These are phyloP conservation scores for Scolanthus callimorphus DNA, from an alignment of 92 coral and sea anemone genomes.

Conservation along the genomic window DNA sequence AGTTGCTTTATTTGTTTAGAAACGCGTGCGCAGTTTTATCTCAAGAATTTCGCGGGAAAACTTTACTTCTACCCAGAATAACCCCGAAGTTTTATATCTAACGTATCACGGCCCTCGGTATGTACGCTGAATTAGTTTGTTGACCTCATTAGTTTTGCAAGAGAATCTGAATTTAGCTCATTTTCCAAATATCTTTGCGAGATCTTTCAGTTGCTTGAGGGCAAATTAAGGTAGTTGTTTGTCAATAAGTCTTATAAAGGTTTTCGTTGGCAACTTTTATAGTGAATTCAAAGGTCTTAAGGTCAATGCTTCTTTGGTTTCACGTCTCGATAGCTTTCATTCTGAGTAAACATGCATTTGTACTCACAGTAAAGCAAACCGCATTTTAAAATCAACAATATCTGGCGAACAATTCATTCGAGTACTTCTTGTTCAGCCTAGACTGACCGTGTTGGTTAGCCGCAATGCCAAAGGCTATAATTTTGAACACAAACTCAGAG, in stretches of 20 bases:
- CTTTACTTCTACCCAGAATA: too few species aligned
- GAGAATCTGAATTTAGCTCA: background rate
- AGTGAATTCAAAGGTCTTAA: background rate
- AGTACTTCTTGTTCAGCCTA: too few species aligned
- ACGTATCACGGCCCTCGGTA: background rate
- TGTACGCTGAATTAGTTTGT: background rate
- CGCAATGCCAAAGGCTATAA: too few species aligned
- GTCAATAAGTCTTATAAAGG: background rate
- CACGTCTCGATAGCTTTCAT: background rate
- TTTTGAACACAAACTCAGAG: too few species aligned
- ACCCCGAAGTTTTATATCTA: too few species aligned
- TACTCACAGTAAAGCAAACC: background rate
- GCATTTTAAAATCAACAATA: background rate
- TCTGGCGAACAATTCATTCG: background rate
- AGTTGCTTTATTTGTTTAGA: background rate
- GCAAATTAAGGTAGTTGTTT: background rate
- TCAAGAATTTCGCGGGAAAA: background rate
- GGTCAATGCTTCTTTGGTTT: background rate
- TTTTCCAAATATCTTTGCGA: background rate
- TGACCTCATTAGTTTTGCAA: background rate
- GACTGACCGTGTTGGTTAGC: too few species aligned
- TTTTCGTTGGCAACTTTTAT: background rate
- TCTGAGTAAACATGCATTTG: background rate
- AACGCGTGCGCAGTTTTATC: background rate
- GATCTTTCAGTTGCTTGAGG: background rate